Base-by-base conservation (phyloP, 37 sponge, comb jelly and placozoan species). In the Halichondria panicea region DNA sequence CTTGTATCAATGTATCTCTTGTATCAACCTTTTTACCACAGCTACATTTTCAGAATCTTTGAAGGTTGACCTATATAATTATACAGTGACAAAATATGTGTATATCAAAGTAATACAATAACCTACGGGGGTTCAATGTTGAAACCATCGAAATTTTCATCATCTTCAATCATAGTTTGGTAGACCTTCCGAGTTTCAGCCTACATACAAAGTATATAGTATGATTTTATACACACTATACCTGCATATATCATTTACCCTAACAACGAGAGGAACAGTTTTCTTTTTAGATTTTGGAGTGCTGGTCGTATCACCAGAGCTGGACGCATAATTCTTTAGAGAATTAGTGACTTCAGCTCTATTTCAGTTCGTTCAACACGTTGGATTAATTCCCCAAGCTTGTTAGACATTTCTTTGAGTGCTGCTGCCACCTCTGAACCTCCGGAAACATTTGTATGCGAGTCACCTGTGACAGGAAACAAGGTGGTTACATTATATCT, bases 131-230 rank as follows among this genome's bases (percentile, higher is more conserved):
- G 79, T 24, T 28, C 79, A 66, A 78, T 78, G 15, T 37, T 34
- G 28, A 72, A 80, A 27, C 81, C 81, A 21, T 37, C 62, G 59
- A 80, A 78, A 35, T 80, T 45, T 1, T 70, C 48, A 8, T 80
- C 81, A 19, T 80, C 81, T 30, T 80, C 81, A 43, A 71, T 21
- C 21, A 80, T 45, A 18, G 45, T 27, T 39, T 70, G 34, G 63
- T 80, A 80, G 15, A 62, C 33, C 34, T 60, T 39, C 35, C 81
- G 43, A n/a, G 62, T 70, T 70, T 80, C 81, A 27, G 27, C 19
- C 81, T 80, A 5, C 63, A 78, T 0, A n/a, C 1, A 61, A 25
- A 63, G 4, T 43, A 38, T 53, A 37, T 58, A 34, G 21, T 31
- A 72, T 32, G 44, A 50, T 44, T 27, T n/a, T 50, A 4, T 42